Evolutionary conservation across 2,888 invertebrate genomes (phyloP).

Genomic region (Pyrocoelia pectoralis): DNA sequence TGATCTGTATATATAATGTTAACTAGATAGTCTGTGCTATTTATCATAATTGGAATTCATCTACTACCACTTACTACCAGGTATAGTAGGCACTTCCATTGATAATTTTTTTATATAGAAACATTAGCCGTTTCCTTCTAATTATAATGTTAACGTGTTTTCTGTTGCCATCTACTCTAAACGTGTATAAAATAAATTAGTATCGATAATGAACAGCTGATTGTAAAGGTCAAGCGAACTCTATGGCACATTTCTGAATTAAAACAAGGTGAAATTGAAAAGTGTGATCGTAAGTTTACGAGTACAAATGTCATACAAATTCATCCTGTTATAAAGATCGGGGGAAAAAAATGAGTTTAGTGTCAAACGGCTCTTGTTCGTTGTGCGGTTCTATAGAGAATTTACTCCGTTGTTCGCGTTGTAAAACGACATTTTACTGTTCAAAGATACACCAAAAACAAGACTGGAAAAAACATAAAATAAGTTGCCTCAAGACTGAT

Average conservation of each 20-base stretch:
- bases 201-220: slow-evolving; percentile 24
- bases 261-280: slow-evolving; percentile 40
- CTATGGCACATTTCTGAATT: slow-evolving; percentile 33
- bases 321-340: slow-evolving; percentile 35
- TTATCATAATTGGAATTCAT: too few relatives aligned
- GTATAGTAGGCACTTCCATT: too few relatives aligned
- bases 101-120: background rate
- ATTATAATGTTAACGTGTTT: background rate
- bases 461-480: slow-evolving; percentile 82
- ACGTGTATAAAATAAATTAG: background rate
- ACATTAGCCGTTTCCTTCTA: background rate
- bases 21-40: too few relatives aligned
- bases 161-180: background rate
- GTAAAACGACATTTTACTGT: slow-evolving; percentile 79
- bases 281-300: slow-evolving; percentile 42
- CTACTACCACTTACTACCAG: too few relatives aligned
- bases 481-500: slow-evolving; percentile 62
- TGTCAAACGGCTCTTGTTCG: slow-evolving; percentile 58
- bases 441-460: slow-evolving; percentile 79
- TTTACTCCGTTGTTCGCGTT: slow-evolving; percentile 76
- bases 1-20: too few relatives aligned
- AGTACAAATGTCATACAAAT: slow-evolving; percentile 38
- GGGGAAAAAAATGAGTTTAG: slow-evolving; percentile 49
- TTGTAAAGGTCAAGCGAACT: slow-evolving; percentile 34
- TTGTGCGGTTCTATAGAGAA: slow-evolving; percentile 69